Base-by-base conservation (phyloP, 1,140 invertebrate genomes). In the Adelges cooleyi region DNA sequence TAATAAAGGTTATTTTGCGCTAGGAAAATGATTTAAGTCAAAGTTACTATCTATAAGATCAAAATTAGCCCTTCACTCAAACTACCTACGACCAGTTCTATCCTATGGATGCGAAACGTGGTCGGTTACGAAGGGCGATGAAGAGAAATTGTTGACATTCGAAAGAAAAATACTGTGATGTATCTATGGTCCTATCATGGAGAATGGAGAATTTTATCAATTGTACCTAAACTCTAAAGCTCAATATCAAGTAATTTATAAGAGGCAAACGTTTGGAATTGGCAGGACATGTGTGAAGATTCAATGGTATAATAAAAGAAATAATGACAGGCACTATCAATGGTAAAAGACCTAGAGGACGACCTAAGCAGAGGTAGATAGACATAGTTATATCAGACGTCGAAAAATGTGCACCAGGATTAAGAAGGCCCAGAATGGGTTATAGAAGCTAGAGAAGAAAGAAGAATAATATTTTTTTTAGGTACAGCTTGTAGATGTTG, bases 31-130 rank as follows among this genome's bases (percentile, higher is more conserved):
- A 33, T 33, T 33, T 42, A 42, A 42, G n/a, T 15, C 40, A 15
- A 42, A 53, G 3, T 53, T 53, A 25, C 36, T 52, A 25, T 53
- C 23, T 38, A 36, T 49, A 22, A 17, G 11, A 23, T 23, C 20
- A 49, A 49, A 49, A 49, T 23, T 11, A 1, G 23, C 46, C 15
- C 46, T 49, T 49, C 23, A 49, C 46, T 22, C 17, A 8, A 51
- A 27, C 25, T 49, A 49, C 23, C 46, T 49, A 22, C 20, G 46
- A 49, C 46, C 20, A 49, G 46, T 49, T 23, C 46, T 22, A 13
- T 49, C 46, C 20, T 49, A 49, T 49, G 20, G 20, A 49, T 49
- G 46, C 20, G 46, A 49, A 49, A 49, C 46, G 46, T 49, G 46
- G 46, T 49, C 46, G 46, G 20, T 49, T 9, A 22, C 46, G 23